These are phyloP conservation scores for Anneissia japonica DNA, from an alignment of 35 echinoderm and acorn worm species.

Conservation along the genomic window DNA sequence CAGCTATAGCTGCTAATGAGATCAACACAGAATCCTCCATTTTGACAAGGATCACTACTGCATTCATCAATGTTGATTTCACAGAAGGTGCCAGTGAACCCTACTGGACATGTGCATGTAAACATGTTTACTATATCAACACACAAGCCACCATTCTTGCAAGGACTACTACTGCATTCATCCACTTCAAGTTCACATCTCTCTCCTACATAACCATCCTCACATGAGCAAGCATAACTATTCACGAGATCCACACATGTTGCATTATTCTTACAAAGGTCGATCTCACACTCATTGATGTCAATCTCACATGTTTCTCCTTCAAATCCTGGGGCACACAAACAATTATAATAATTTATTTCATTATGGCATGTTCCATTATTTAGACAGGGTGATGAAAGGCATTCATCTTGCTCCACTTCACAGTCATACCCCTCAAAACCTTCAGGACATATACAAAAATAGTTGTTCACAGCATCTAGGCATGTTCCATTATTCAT, in stretches of 20 bases:
- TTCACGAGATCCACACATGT: constrained; percentile 43
- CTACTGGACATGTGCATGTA: constrained; percentile 25
- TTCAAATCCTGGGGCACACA: constrained; percentile 42
- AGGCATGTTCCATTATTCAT: constrained; percentile 29
- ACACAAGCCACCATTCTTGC: constrained; percentile 37
- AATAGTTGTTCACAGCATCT: constrained; percentile 37
- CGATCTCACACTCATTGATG: constrained; percentile 59
- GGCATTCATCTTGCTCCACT: constrained; percentile 52
- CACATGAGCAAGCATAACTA: constrained; percentile 34
- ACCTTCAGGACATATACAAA: constrained; percentile 31
- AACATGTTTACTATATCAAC: constrained; percentile 39
- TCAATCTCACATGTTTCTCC: constrained; percentile 68
- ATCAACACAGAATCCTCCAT: constrained; percentile 37
- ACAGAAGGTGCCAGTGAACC: constrained; percentile 33
- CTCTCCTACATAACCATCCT: constrained; percentile 21
- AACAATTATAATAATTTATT: constrained; percentile 36
- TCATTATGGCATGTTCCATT: constrained; percentile 42
- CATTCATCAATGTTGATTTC: constrained; percentile 58
- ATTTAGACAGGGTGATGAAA: constrained; percentile 56
- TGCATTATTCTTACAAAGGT: constrained; percentile 37
- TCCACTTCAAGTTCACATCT: constrained; percentile 38
- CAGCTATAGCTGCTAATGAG: neutral
- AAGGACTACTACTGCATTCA: constrained; percentile 45
- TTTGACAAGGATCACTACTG: constrained; percentile 39
- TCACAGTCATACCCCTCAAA: constrained; percentile 33